Base-by-base conservation (phyloP, 2,113 vertebrate species). In the Istiophorus platypterus region DNA sequence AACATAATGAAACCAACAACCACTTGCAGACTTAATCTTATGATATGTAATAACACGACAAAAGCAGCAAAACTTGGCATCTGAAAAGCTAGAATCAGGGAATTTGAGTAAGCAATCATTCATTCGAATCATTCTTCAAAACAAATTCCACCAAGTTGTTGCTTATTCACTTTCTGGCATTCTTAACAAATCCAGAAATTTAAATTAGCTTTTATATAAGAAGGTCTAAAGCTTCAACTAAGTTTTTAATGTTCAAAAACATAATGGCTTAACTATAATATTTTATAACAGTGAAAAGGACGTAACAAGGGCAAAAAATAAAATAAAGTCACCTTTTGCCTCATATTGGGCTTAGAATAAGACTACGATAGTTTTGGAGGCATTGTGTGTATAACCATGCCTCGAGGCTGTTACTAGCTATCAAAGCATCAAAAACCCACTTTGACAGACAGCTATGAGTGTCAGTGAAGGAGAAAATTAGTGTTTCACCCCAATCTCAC, bases 381-480 rank as follows among this genome's bases (percentile, higher is more conserved):
- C 26, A 27, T 22, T 5, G 5, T 39, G 39, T 71, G 29, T n/a
- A 34, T 34, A 56, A 71, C 14, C n/a, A 49, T 71, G 76, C 78
- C 73, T 72, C 26, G 15, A 79, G 76, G 85, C 62, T 7, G 10
- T 64, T 58, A 18, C 37, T 31, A 78, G 65, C 79, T 64, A 91
- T 39, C 61, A 82, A 87, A 86, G 82, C 83, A 88, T 86, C 68
- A 83, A 78, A 85, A 88, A 76, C 51, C 65, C 63, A 77, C 67
- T 80, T 1, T 85, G 91, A 91, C 88, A 88, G 78, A 66, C 72
- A 81, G 24, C 45, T 56, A 69, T 0, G n/a, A n/a, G 51, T 79
- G 68, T 72, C 79, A 91, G 61, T 76, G 90, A 84, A 51, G 82
- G 79, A 72, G 86, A 88, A 88, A 91, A 89, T 92, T 68, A 73